phyloP scores from a whole-genome alignment of 2,113 vertebrate species.

The Eulemur macaco region DNA sequence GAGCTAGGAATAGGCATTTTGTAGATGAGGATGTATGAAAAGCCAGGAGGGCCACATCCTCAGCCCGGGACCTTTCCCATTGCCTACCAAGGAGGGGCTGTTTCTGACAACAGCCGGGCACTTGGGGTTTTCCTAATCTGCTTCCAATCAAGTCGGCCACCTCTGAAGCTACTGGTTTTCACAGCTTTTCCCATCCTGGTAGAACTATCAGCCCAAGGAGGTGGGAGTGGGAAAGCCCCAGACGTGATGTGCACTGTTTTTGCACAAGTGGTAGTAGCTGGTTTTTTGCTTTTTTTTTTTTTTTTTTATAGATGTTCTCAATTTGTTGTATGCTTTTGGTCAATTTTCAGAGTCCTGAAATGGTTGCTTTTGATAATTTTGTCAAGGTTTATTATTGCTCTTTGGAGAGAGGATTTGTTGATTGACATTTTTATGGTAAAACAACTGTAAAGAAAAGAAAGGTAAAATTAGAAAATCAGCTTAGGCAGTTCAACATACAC shows the following conservation, averaged over 20 bases:
- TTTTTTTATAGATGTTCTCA: neutral
- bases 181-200: neutral
- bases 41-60: too few relatives aligned
- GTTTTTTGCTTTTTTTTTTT: neutral
- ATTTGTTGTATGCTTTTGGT: neutral
- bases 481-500: neutral
- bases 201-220: too few relatives aligned
- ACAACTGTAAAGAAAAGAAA: neutral
- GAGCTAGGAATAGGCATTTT: neutral
- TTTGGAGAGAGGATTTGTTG: neutral
- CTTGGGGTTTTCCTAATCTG: neutral
- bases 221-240: neutral
- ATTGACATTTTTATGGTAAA: neutral
- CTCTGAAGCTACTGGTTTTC: neutral
- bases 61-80: neutral
- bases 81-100: neutral
- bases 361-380: neutral
- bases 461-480: neutral
- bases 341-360: neutral
- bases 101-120: neutral
- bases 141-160: neutral
- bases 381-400: neutral
- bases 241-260: neutral
- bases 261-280: neutral
- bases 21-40: neutral